A percentile compares a stretch with the other conserved stretches of the same genome.
Evolutionary conservation across 2,113 vertebrate species (phyloP).

Genomic region (Alethe diademata): DNA sequence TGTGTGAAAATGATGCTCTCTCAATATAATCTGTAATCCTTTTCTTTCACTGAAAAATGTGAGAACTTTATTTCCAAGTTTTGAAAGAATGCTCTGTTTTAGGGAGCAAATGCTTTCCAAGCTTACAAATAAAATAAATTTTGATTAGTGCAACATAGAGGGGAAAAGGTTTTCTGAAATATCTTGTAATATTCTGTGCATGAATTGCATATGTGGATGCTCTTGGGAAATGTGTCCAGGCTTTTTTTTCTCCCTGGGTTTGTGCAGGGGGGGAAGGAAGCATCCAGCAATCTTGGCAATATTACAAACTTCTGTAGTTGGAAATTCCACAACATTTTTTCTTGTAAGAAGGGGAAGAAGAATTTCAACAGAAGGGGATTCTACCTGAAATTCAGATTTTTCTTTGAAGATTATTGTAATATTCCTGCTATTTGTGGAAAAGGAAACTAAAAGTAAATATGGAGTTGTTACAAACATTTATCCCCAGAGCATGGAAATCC

Average conservation of each 20-base stretch:
- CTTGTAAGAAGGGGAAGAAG: not conserved
- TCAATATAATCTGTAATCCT: constrained; percentile 72
- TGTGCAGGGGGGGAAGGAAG: not conserved
- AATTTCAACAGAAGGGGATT: not conserved
- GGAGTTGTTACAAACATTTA: not conserved
- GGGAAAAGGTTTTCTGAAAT: not conserved
- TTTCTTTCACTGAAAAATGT: constrained; percentile 62
- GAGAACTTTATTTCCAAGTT: constrained; percentile 56
- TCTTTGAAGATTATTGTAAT: not conserved
- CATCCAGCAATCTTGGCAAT: not conserved
- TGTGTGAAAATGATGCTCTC: constrained; percentile 72
- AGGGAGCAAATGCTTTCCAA: not conserved
- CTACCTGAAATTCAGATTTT: not conserved
- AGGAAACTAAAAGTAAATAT: not conserved
- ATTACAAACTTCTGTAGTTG: not conserved
- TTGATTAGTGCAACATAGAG: not conserved
- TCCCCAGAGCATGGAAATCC: not conserved
- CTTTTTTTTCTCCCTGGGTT: not conserved
- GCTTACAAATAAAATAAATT: constrained; percentile 15
- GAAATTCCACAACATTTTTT: not conserved
- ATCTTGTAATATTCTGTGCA: not conserved
- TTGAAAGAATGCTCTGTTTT: not conserved
- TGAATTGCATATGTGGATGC: not conserved
- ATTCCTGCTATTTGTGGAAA: not conserved
- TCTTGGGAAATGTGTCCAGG: not conserved